These are phyloP conservation scores for Propithecus coquereli DNA, from an alignment of 2,113 vertebrate genomes.

Conservation along the genomic window DNA sequence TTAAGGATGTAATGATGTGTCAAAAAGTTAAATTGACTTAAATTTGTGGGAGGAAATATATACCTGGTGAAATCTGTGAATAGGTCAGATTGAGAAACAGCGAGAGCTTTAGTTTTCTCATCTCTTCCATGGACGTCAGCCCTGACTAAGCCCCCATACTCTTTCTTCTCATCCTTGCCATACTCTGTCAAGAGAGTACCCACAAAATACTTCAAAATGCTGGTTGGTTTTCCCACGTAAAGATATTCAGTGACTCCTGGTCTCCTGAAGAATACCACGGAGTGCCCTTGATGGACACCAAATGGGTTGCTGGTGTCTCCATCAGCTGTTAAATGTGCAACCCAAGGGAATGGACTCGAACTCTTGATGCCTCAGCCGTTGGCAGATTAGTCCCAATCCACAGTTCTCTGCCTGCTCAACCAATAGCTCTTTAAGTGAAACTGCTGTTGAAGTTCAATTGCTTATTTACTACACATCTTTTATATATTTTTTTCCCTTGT, in stretches of 20 bases:
- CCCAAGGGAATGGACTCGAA: neutral
- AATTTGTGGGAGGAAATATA: constrained; percentile 13
- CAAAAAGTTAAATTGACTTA: constrained; percentile 55
- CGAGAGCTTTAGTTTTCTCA: neutral
- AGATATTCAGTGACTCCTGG: neutral
- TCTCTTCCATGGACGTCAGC: rapidly evolving
- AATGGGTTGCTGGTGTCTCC: neutral
- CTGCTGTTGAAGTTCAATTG: neutral
- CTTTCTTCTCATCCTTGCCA: neutral
- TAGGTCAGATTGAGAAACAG: neutral
- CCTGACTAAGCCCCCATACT: rapidly evolving
- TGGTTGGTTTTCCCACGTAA: neutral
- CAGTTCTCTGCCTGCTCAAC: neutral
- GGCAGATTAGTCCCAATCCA: neutral
- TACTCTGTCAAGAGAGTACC: rapidly evolving
- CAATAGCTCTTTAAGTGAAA: neutral
- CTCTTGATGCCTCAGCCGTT: neutral
- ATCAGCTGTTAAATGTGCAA: neutral
- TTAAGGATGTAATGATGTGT: constrained; percentile 71
- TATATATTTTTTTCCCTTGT: neutral
- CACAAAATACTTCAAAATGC: too few species aligned
- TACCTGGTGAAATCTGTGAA: neutral
- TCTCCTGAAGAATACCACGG: neutral
- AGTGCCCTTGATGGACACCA: neutral
- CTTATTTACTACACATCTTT: neutral